Evolutionary conservation across 1,140 invertebrate genomes (phyloP), one percentile per base, ranked within the genome.

Genomic region (Drosophila quadrilineata): DNA sequence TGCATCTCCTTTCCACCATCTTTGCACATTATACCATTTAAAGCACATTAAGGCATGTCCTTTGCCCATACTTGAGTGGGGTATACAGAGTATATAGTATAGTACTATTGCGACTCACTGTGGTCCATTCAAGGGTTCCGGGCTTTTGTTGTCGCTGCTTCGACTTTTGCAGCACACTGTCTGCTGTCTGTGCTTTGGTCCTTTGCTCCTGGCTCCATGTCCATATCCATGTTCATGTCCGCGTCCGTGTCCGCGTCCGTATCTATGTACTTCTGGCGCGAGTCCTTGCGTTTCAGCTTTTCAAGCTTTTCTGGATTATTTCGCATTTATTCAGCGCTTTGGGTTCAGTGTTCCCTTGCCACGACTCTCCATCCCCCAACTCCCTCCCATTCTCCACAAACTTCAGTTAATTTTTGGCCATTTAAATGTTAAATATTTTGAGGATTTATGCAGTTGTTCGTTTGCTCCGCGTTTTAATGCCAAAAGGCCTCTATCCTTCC

Each of bases 361-460:
- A 1, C 6, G 6, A 28, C 28, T 21, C 14, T 19, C 43, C 3
- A 19, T 28, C 9, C n/a, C 17, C 10, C 17, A 24, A 14, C 24
- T n/a, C 3, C 14, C 26, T 10, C 28, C 5, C 19, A 19, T 29
- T 16, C 12, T 28, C 72, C 56, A 68, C 38, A 72, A 66, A 19
- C 26, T 73, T 70, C 29, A 54, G 57, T 82, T 84, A 82, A 73
- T 84, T 82, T 76, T 58, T 56, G 48, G 35, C 53, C 69, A 84
- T 84, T 82, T 76, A 73, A 82, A 76, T 82, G 77, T 84, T 84
- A 73, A 84, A 84, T 84, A 76, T 76, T 66, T 62, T 57, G 24
- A 29, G 68, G 64, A 76, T 75, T 80, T 75, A 75, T 82, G 64
- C 57, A 66, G 46, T 56, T 36, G 29, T 35, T 10, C 29, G 26